phyloP scores from a whole-genome alignment of 1,140 invertebrate genomes.

The Zaprionus kolodkinae region DNA sequence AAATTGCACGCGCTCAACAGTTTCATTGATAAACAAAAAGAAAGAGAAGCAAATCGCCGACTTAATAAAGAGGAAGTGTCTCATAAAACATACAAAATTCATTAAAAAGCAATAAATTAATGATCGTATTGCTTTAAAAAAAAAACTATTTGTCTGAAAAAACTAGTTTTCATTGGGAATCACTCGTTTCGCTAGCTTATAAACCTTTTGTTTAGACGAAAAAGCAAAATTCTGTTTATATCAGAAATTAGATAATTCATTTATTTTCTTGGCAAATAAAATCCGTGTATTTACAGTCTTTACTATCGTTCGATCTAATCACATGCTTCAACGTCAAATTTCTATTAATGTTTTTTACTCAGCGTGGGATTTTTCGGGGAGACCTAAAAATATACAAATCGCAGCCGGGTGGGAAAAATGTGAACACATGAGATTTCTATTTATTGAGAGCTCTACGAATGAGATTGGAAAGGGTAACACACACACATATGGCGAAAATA shows the following conservation, averaged over 20 bases:
- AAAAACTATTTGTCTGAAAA: neutral
- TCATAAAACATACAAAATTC: slow-evolving; percentile 62
- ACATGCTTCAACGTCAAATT: slow-evolving; percentile 54
- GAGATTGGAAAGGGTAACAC: neutral
- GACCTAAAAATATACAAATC: slow-evolving; percentile 59
- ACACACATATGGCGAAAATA: neutral
- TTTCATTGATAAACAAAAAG: slow-evolving; percentile 67
- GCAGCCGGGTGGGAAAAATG: slow-evolving; percentile 21
- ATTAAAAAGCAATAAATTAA: slow-evolving; percentile 19
- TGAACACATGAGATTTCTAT: slow-evolving; percentile 11
- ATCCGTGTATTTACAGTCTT: slow-evolving; percentile 21
- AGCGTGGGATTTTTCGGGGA: slow-evolving; percentile 52
- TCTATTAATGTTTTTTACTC: slow-evolving; percentile 62
- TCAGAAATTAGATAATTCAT: slow-evolving; percentile 6
- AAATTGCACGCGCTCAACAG: slow-evolving; percentile 60
- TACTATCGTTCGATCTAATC: slow-evolving; percentile 54
- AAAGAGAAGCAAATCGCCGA: slow-evolving; percentile 3
- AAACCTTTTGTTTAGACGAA: slow-evolving; percentile 21
- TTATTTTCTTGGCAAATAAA: slow-evolving; percentile 13
- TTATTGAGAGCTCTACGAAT: neutral
- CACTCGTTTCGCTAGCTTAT: neutral
- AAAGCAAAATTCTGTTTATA: slow-evolving; percentile 19
- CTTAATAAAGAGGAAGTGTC: slow-evolving; percentile 58
- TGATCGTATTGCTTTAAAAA: neutral
- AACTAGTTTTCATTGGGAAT: slow-evolving; percentile 20